Evolutionary conservation across 2,113 vertebrate genomes (phyloP).

Genomic region (Sander vitreus): DNA sequence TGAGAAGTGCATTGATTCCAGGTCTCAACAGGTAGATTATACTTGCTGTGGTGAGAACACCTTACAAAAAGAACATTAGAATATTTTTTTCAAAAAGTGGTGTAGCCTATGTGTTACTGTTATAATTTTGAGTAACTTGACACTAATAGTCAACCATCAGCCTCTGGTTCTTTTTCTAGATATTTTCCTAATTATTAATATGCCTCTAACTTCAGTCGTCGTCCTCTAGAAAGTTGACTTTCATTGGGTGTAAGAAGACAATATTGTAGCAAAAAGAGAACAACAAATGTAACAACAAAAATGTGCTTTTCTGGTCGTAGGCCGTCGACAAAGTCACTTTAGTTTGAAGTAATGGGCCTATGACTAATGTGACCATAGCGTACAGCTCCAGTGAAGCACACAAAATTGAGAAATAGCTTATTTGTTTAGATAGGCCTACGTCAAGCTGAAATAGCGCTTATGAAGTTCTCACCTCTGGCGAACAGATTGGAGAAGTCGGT

Average conservation of each 20-base stretch:
- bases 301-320: too few relatives aligned
- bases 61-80: not conserved
- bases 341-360: not conserved
- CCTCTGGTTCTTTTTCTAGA: not conserved
- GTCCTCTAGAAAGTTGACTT: not conserved
- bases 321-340: not conserved
- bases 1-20: not conserved
- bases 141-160: not conserved
- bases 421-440: too few relatives aligned
- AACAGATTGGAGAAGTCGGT: constrained; percentile 98
- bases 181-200: not conserved
- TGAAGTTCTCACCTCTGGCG: constrained; percentile 88
- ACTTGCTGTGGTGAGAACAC: not conserved
- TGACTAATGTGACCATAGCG: not conserved
- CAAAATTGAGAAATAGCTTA: not conserved
- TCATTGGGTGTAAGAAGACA: not conserved
- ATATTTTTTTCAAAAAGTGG: not conserved
- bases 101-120: not conserved
- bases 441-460: not conserved
- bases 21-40: not conserved
- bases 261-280: not conserved
- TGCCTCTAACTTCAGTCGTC: not conserved
- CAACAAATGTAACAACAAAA: too few relatives aligned
- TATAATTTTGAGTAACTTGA: not conserved
- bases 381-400: not conserved